Conservation (phyloP, 2,797 vertebrate genomes). For the Centroberyx gerrardi region DNA sequence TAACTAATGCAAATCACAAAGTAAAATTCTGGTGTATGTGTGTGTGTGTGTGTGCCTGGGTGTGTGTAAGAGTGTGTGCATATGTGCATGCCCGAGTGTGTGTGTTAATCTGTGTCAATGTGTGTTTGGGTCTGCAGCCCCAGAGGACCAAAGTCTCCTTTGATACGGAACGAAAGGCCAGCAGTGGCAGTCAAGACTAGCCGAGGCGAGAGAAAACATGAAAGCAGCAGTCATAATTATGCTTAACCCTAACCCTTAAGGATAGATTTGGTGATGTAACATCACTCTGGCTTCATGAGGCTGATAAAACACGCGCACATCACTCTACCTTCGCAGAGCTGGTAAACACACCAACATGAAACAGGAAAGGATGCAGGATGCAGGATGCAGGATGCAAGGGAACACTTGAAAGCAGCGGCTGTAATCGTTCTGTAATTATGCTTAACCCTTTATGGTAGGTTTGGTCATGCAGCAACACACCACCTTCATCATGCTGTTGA, state of each 20-base stretch:
- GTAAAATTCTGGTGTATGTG: conserved; percentile 20
- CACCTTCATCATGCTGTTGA: conserved; percentile 27
- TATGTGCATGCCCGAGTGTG: neutral
- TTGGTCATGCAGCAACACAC: conserved; percentile 49
- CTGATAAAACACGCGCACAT: conserved; percentile 41
- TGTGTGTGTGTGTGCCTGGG: conserved; percentile 4
- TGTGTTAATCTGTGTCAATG: conserved; percentile 36
- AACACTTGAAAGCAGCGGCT: conserved; percentile 44
- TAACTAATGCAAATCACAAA: conserved; percentile 27
- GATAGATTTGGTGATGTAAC: conserved; percentile 71
- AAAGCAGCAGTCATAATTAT: conserved; percentile 71
- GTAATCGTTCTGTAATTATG: conserved; percentile 43
- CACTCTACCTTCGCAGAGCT: conserved; percentile 21
- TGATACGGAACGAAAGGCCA: conserved; percentile 69
- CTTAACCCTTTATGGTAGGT: conserved; percentile 24
- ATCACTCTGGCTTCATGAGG: conserved; percentile 40
- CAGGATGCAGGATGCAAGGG: neutral
- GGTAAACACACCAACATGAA: neutral
- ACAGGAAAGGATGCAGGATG: neutral
- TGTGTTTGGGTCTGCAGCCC: conserved; percentile 40
- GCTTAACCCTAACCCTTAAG: conserved; percentile 65
- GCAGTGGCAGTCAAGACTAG: conserved; percentile 46
- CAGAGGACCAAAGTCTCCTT: conserved; percentile 62
- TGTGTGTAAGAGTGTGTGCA: neutral
- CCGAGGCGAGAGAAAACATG: conserved; percentile 61